Evolutionary conservation across 2,113 vertebrate genomes (phyloP).

Genomic region (Gobius niger): DNA sequence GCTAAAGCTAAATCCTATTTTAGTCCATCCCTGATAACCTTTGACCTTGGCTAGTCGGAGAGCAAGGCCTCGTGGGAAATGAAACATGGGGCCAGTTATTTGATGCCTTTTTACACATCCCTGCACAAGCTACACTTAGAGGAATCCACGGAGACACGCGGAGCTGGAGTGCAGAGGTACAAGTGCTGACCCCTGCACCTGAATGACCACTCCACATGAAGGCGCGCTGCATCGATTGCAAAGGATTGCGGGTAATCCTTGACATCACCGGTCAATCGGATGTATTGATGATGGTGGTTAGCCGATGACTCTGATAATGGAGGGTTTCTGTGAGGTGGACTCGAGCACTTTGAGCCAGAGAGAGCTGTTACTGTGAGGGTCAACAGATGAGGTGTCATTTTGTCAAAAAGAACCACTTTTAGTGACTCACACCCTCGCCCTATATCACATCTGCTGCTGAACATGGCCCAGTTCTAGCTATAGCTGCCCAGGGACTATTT

Average conservation of each 20-base stretch:
- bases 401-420: constrained; percentile 59
- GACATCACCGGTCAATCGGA: constrained; percentile 38
- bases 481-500: no score
- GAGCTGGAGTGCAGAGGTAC: constrained; percentile 6
- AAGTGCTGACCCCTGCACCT: constrained; percentile 38
- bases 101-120: constrained; percentile 51
- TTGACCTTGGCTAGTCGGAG: constrained; percentile 49
- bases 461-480: no score
- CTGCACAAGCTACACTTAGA: constrained; percentile 40
- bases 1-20: constrained; percentile 51
- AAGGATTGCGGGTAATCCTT: constrained; percentile 36
- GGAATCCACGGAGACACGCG: constrained; percentile 3
- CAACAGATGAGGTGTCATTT: constrained; percentile 60
- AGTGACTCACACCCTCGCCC: constrained; percentile 22
- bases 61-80: constrained; percentile 58
- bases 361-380: constrained; percentile 50
- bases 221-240: constrained; percentile 42
- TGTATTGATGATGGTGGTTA: constrained; percentile 51
- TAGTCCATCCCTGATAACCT: constrained; percentile 56
- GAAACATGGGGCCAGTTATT: constrained; percentile 58
- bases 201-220: constrained; percentile 47
- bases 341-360: constrained; percentile 29
- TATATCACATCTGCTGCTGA: neutral
- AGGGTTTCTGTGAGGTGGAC: constrained; percentile 39
- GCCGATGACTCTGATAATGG: constrained; percentile 48